phyloP scores from a whole-genome alignment of 1,140 invertebrate genomes.

The Musca domestica region DNA sequence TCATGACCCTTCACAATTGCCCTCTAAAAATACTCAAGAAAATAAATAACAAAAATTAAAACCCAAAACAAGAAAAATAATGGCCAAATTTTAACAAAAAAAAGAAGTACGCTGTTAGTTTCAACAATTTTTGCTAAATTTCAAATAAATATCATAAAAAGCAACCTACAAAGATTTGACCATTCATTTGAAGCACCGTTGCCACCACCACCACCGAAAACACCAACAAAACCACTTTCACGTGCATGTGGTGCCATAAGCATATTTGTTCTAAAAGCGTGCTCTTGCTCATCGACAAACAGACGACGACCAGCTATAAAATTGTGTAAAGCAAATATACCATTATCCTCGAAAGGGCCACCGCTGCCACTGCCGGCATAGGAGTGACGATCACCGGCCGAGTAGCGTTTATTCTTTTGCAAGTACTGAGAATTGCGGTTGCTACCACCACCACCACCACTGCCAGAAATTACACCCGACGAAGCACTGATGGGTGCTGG shows the following conservation, averaged over 20 bases:
- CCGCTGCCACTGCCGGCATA: constrained; percentile 15
- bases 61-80: too few species aligned
- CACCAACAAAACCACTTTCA: constrained; percentile 48
- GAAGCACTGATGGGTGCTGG: constrained; percentile 28
- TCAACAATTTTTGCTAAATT: constrained; percentile 15
- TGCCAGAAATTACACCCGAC: neutral
- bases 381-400: constrained; percentile 23
- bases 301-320: constrained; percentile 49
- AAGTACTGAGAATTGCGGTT: constrained; percentile 24
- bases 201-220: constrained; percentile 35
- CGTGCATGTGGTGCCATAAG: constrained; percentile 34
- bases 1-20: too few species aligned
- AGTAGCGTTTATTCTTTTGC: constrained; percentile 46
- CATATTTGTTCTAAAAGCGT: constrained; percentile 34
- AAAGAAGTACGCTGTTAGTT: constrained; percentile 17
- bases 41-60: too few species aligned
- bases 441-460: neutral
- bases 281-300: constrained; percentile 41
- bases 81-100: constrained; percentile 4
- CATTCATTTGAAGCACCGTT: constrained; percentile 34
- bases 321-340: constrained; percentile 54
- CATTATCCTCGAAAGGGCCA: constrained; percentile 46
- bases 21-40: too few species aligned
- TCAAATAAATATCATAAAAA: constrained; percentile 33
- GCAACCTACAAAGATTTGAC: constrained; percentile 54